A percentile compares a stretch with the other conserved stretches of the same genome.
Evolutionary conservation across 2,888 invertebrate genomes (phyloP).

Genomic region (Plebejus argus): DNA sequence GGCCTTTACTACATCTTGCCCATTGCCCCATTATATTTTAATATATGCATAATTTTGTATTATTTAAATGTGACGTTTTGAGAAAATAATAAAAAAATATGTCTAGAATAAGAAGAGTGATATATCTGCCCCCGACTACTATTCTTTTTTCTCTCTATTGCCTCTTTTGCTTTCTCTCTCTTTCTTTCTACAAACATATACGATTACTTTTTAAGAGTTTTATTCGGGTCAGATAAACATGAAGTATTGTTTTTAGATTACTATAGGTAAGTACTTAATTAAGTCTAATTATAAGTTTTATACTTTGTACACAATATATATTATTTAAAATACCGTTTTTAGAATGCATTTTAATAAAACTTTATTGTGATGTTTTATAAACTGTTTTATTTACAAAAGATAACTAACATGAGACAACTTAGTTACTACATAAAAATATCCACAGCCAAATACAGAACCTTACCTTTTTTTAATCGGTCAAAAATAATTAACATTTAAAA

Average conservation of each 20-base stretch:
- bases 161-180: not conserved
- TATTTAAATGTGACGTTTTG: no score
- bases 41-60: not conserved
- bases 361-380: not conserved
- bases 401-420: not conserved
- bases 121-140: not conserved
- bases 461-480: no score
- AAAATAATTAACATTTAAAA: no score
- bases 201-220: not conserved
- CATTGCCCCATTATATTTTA: not conserved
- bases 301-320: conserved; percentile 9
- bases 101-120: not conserved
- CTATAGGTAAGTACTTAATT: conserved; percentile 10
- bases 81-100: not conserved
- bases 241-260: not conserved
- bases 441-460: not conserved
- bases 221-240: not conserved
- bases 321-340: conserved; percentile 8
- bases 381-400: not conserved
- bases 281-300: not conserved
- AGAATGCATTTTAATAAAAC: conserved; percentile 2
- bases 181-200: not conserved
- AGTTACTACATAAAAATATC: not conserved
- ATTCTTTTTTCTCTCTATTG: not conserved
- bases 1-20: no score